phyloP scores from a whole-genome alignment of 2,888 invertebrate species.

The Pharmacophagus antenor region DNA sequence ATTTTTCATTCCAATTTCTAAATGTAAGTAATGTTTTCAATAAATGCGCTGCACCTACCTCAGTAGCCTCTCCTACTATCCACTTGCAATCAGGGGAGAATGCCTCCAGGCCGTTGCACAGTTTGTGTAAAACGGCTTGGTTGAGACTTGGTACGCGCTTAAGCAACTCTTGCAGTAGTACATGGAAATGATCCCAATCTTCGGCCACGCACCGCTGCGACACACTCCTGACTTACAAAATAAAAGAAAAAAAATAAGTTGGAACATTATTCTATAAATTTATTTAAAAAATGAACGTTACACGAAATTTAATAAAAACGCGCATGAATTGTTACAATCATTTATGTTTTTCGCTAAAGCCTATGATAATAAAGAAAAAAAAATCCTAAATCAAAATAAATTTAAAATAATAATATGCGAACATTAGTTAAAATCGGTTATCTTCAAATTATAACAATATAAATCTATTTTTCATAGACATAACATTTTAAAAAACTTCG shows the following conservation, averaged over 20 bases:
- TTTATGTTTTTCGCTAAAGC: too few species aligned
- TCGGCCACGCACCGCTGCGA: slow-evolving; percentile 86
- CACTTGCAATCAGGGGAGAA: slow-evolving; percentile 98
- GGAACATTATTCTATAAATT: not conserved
- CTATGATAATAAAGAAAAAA: too few species aligned
- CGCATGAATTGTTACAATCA: not conserved
- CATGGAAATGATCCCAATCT: slow-evolving; percentile 98
- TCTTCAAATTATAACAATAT: not conserved
- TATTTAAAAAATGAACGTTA: not conserved
- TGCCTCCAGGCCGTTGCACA: slow-evolving; percentile 95
- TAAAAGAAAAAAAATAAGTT: slow-evolving; percentile 24
- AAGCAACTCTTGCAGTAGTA: slow-evolving; percentile 91
- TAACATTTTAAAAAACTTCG: not conserved
- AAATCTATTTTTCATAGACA: not conserved
- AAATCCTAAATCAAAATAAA: not conserved
- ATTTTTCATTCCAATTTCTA: not conserved
- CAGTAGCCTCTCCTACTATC: slow-evolving; percentile 96
- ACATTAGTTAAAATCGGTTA: not conserved
- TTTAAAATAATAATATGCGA: not conserved
- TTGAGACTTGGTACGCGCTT: slow-evolving; percentile 90
- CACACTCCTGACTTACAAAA: slow-evolving; percentile 71
- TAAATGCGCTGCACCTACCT: slow-evolving; percentile 76
- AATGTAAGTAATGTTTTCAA: not conserved
- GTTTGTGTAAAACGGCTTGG: slow-evolving; percentile 86
- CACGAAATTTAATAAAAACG: too few species aligned